Percentiles rank a stretch among this genome's conserved stretches.
Evolutionary conservation across 2,113 vertebrate species (phyloP).

Genomic region (Phainopepla nitens): DNA sequence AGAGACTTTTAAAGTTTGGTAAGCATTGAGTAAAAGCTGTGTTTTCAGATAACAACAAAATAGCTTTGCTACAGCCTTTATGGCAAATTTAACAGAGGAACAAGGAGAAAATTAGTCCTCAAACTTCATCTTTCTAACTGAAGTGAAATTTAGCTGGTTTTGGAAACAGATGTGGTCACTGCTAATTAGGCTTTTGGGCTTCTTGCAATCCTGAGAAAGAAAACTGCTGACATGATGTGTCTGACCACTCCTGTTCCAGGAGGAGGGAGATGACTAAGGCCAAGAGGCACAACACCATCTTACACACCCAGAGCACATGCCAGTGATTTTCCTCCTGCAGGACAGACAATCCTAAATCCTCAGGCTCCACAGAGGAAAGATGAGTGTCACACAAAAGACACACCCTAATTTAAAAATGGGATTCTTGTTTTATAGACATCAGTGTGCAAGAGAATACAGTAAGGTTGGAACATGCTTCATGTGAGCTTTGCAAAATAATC

Average conservation of each 20-base stretch:
- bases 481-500: background rate
- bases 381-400: background rate
- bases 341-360: background rate
- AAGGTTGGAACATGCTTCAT: background rate
- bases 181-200: background rate
- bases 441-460: background rate
- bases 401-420: background rate
- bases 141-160: background rate
- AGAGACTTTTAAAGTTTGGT: background rate
- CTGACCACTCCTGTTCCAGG: conserved; percentile 8
- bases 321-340: background rate
- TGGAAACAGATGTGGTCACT: background rate
- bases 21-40: background rate
- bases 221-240: background rate
- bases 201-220: background rate
- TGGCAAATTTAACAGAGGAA: background rate
- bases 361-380: background rate
- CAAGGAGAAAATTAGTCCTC: background rate
- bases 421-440: background rate
- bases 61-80: background rate
- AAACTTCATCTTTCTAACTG: background rate
- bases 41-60: background rate
- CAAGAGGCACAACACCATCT: background rate
- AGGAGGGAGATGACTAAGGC: background rate
- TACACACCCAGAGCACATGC: background rate